Evolutionary conservation across 2,797 vertebrate species (phyloP), one percentile per base, ranked within the genome.

Genomic region (Cyclopterus lumpus): DNA sequence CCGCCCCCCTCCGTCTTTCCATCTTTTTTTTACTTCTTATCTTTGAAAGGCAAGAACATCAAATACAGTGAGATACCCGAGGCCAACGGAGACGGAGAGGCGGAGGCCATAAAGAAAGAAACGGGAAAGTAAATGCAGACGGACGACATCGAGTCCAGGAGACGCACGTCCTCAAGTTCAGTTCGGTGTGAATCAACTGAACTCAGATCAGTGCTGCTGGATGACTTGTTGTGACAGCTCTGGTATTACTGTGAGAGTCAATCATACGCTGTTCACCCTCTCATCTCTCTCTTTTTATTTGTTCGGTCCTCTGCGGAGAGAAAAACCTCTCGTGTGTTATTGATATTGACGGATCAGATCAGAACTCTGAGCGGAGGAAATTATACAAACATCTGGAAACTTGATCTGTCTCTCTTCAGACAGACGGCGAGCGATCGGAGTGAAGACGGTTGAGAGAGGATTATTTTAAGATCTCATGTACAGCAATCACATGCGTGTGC

Each of bases 311-410:
- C 22, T 11, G 22, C 57, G 26, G 38, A 42, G 36, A 73, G 53
- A 49, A 64, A n/a, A 68, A 64, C 2, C 64, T 42, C 42, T 38
- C 44, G 15, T 57, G 38, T 24, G 66, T 32, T 44, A 79, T 51
- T 44, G 54, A 71, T 32, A 55, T 46, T 66, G 61, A 72, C 71
- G 54, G 71, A 77, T 77, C 54, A 55, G 61, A 82, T 77, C 51
- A 24, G 22, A 65, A 40, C 18, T 38, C 62, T 51, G 44, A 73
- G 46, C 42, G 38, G 24, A 69, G 71, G 48, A 80, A 78, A 80
- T 74, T 24, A 75, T 8, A 62, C 66, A 65, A 69, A 72, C 40
- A 61, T 66, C 62, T 57, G 54, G n/a, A 73, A 54, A 71, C 15
- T 11, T 8, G 12, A 77, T 80, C 46, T 34, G 10, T 20, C 22